phyloP scores from a whole-genome alignment of 1,140 invertebrate species.

The Apis laboriosa region DNA sequence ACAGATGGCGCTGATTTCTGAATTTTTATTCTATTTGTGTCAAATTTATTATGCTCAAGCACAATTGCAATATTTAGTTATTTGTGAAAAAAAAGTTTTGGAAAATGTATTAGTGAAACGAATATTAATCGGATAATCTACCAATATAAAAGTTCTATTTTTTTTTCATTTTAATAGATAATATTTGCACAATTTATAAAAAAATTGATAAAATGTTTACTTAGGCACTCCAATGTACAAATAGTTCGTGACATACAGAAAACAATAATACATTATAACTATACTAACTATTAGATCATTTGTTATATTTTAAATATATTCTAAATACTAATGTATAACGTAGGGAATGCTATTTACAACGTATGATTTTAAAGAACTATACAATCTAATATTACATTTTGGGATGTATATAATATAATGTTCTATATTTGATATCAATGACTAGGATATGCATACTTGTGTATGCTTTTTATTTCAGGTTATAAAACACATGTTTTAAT shows the following conservation, averaged over 20 bases:
- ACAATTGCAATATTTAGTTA: too few relatives aligned
- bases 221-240: slow-evolving; percentile 70
- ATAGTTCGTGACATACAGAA: slow-evolving; percentile 54
- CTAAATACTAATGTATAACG: slow-evolving; percentile 50
- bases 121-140: too few relatives aligned
- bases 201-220: slow-evolving; percentile 61
- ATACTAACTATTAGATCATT: slow-evolving; percentile 48
- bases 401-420: slow-evolving; percentile 7
- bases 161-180: slow-evolving; percentile 55
- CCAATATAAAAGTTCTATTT: background rate
- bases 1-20: too few relatives aligned
- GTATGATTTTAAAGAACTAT: slow-evolving; percentile 51
- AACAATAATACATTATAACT: slow-evolving; percentile 45
- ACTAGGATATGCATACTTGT: slow-evolving; percentile 55
- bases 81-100: too few relatives aligned
- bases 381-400: slow-evolving; percentile 45
- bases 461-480: slow-evolving; percentile 6
- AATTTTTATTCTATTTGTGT: too few relatives aligned
- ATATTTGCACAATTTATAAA: slow-evolving; percentile 67
- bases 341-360: slow-evolving; percentile 74
- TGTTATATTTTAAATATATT: slow-evolving; percentile 28
- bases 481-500: slow-evolving; percentile 26
- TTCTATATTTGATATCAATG: slow-evolving; percentile 42
- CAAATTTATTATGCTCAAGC: too few relatives aligned
- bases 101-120: too few relatives aligned